Percentiles rank a stretch among this genome's conserved stretches.
phyloP scores from a whole-genome alignment of 2,888 invertebrate genomes.

The Nomada fabriciana region DNA sequence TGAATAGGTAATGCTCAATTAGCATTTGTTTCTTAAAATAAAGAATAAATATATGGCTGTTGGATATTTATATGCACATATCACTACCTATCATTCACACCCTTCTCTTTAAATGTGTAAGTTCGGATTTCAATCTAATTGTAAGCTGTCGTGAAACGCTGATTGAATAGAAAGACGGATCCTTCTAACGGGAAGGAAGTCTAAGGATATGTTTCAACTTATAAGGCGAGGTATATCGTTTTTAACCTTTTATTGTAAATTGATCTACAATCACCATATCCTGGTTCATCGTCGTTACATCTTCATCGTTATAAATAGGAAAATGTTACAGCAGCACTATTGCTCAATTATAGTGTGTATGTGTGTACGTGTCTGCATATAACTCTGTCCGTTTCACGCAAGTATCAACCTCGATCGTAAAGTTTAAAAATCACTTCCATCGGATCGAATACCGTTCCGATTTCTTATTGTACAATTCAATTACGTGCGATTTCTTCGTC shows the following conservation, averaged over 20 bases:
- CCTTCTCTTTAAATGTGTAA: neutral
- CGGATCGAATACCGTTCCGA: neutral
- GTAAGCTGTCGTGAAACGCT: constrained; percentile 9
- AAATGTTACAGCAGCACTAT: constrained; percentile 71
- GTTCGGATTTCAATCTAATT: neutral
- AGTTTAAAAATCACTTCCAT: constrained; percentile 41
- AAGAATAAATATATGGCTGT: constrained; percentile 85
- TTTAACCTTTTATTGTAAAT: constrained; percentile 80
- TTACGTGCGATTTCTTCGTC: constrained; percentile 11
- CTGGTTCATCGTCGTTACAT: constrained; percentile 76
- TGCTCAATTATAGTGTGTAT: constrained; percentile 57
- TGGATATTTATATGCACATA: constrained; percentile 82
- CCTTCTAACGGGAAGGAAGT: constrained; percentile 50
- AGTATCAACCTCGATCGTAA: constrained; percentile 21
- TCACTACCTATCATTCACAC: constrained; percentile 64
- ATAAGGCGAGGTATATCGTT: constrained; percentile 58
- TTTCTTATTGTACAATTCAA: constrained; percentile 46
- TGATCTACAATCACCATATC: constrained; percentile 80
- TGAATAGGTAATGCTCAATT: constrained; percentile 85
- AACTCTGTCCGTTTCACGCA: constrained; percentile 38
- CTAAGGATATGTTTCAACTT: constrained; percentile 61
- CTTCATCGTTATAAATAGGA: constrained; percentile 79
- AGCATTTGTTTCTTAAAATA: constrained; percentile 85
- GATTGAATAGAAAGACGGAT: constrained; percentile 30
- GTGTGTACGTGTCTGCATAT: constrained; percentile 38